Percentiles rank a stretch among this genome's conserved stretches.
These are phyloP conservation scores for Anastrepha obliqua DNA, from an alignment of 1,140 invertebrate species.

Conservation along the genomic window DNA sequence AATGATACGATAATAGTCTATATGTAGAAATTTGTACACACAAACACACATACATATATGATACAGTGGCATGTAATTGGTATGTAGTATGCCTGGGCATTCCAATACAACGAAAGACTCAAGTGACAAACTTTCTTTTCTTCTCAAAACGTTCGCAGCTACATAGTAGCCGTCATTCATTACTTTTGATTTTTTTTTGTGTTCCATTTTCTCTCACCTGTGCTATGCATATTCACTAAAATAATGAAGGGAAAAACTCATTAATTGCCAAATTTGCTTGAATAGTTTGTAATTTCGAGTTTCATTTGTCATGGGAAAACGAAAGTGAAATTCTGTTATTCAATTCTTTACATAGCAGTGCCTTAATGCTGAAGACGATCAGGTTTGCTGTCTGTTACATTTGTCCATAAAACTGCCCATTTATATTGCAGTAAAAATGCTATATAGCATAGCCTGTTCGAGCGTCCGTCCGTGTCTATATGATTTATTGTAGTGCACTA, in stretches of 20 bases:
- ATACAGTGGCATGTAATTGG: not conserved
- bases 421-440: not conserved
- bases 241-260: slow-evolving; percentile 42
- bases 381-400: slow-evolving; percentile 24
- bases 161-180: not conserved
- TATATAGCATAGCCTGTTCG: not conserved
- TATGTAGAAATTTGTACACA: not conserved
- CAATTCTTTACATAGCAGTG: slow-evolving; percentile 64
- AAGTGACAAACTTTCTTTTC: slow-evolving; percentile 70
- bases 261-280: slow-evolving; percentile 38
- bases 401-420: slow-evolving; percentile 58
- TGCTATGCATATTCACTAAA: not conserved
- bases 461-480: not conserved
- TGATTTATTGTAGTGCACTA: not conserved
- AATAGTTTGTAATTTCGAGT: not conserved
- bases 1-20: slow-evolving; percentile 14
- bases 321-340: slow-evolving; percentile 74
- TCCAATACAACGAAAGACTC: slow-evolving; percentile 55
- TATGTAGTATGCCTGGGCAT: not conserved
- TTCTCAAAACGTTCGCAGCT: slow-evolving; percentile 9
- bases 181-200: slow-evolving; percentile 29
- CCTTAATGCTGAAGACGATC: slow-evolving; percentile 57
- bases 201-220: slow-evolving; percentile 45
- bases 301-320: slow-evolving; percentile 66
- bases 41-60: not conserved